Conservation (phyloP, 2,888 invertebrate species). For the Pteria penguin region DNA sequence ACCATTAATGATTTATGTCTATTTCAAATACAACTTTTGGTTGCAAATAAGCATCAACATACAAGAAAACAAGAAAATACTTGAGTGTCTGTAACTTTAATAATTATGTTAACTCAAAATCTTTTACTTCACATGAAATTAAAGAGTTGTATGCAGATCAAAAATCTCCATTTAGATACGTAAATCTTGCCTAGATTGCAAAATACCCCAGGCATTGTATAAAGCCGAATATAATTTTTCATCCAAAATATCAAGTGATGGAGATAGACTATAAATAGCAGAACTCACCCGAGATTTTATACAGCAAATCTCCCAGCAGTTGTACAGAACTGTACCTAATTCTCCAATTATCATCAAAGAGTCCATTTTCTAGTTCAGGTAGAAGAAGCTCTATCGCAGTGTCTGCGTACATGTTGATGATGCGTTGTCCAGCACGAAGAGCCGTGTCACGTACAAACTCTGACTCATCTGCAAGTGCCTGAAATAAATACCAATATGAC, state of each 20-base stretch:
- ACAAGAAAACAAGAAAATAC: no score
- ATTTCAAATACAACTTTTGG: background rate
- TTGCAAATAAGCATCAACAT: no score
- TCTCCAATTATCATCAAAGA: constrained; percentile 99
- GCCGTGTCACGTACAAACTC: constrained; percentile 99
- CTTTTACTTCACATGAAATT: no score
- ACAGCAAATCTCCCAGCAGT: constrained; percentile 95
- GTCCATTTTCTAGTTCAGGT: constrained; percentile 92
- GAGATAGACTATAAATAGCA: no score
- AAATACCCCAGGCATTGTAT: no score
- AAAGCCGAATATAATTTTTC: no score
- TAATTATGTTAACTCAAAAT: no score
- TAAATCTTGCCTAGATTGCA: no score
- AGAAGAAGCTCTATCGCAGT: constrained; percentile 94
- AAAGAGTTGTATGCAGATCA: no score
- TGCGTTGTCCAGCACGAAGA: constrained; percentile 95
- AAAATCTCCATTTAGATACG: no score
- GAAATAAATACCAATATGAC: background rate
- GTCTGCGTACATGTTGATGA: constrained; percentile 97
- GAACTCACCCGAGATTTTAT: constrained; percentile 93
- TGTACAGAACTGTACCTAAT: constrained; percentile 96
- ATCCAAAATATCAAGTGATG: no score
- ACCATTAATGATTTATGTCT: background rate
- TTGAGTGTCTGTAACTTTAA: no score
- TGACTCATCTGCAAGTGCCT: constrained; percentile 98